Conservation (phyloP, 1,140 invertebrate genomes). For the Heterodera schachtii region DNA sequence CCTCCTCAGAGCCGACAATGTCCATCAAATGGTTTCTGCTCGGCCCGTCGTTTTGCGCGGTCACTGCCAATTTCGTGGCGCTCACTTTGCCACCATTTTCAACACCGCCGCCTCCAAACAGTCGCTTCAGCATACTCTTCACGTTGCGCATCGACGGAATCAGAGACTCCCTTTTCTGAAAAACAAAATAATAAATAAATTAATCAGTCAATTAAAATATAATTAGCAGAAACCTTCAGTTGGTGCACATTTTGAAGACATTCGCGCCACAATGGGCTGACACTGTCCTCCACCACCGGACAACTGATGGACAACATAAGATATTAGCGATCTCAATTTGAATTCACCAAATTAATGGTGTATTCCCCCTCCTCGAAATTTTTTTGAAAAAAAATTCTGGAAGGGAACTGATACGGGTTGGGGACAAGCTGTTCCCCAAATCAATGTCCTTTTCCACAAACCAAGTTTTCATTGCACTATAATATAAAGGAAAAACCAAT, state of each 20-base stretch:
- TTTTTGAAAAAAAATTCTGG: no score
- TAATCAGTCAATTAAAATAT: neutral
- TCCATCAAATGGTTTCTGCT: neutral
- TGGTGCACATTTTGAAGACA: conserved; percentile 23
- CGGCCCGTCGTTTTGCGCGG: no score
- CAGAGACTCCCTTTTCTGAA: conserved; percentile 29
- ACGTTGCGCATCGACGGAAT: conserved; percentile 22
- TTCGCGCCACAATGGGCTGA: conserved; percentile 27
- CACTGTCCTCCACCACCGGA: conserved; percentile 5
- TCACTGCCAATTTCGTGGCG: neutral
- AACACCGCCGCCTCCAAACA: conserved; percentile 16
- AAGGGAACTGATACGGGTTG: no score
- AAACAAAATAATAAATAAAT: neutral
- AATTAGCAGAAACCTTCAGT: conserved; percentile 2
- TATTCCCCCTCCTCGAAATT: no score
- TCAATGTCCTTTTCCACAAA: no score
- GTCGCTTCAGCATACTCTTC: conserved; percentile 30
- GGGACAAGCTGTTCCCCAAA: no score
- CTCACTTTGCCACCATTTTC: neutral
- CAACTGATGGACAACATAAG: neutral
- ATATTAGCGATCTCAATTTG: no score
- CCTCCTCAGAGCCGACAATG: neutral
- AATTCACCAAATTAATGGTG: no score
- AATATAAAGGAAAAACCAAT: no score
- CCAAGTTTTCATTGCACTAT: no score